Evolutionary conservation across 2,888 invertebrate genomes (phyloP).

Genomic region (Lycaena phlaeas): DNA sequence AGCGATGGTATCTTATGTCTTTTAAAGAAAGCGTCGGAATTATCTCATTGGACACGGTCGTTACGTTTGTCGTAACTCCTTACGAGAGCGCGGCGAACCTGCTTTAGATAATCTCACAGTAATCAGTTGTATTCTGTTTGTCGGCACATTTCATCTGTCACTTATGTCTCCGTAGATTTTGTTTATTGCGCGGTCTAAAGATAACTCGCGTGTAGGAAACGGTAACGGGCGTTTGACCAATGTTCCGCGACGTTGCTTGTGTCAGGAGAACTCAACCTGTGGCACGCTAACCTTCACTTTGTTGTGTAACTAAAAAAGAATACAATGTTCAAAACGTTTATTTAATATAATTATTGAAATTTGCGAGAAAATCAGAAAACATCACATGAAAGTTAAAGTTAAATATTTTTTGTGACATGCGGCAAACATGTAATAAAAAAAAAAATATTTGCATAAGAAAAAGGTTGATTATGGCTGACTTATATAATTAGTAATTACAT

Average conservation of each 20-base stretch:
- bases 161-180: constrained; percentile 16
- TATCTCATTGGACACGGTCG: constrained; percentile 50
- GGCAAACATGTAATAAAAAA: too few relatives aligned
- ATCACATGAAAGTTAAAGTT: too few relatives aligned
- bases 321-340: too few relatives aligned
- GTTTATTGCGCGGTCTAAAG: constrained; percentile 15
- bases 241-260: not conserved
- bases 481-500: too few relatives aligned
- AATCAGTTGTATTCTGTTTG: constrained; percentile 25
- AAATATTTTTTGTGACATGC: too few relatives aligned
- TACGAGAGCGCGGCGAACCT: constrained; percentile 48
- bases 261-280: too few relatives aligned
- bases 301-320: too few relatives aligned
- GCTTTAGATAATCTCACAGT: constrained; percentile 34
- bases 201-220: constrained; percentile 13
- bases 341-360: too few relatives aligned
- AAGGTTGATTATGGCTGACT: too few relatives aligned
- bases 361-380: too few relatives aligned
- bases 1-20: constrained; percentile 2
- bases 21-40: constrained; percentile 32
- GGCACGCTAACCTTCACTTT: too few relatives aligned
- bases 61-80: constrained; percentile 59
- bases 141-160: constrained; percentile 19
- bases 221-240: constrained; percentile 4
- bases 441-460: too few relatives aligned